Conservation (phyloP, 2,888 invertebrate species). For the Agrochola lota region DNA sequence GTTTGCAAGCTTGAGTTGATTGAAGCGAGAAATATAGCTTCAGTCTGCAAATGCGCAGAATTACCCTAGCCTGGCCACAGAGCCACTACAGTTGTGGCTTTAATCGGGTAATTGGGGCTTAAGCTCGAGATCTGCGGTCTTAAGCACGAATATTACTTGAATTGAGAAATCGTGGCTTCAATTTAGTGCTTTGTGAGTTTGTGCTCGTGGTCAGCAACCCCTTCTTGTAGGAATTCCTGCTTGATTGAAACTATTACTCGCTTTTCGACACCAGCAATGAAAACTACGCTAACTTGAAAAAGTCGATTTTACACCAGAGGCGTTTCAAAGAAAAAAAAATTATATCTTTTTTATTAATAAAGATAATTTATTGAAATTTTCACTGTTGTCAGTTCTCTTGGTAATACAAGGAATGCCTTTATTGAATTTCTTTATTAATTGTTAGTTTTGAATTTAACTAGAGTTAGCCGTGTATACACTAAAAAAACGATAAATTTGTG, state of each 20-base stretch:
- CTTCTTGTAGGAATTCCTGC: neutral
- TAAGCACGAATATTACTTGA: slow-evolving; percentile 8
- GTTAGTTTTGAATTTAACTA: no score
- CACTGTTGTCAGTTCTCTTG: no score
- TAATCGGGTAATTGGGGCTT: slow-evolving; percentile 28
- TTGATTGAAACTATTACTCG: neutral
- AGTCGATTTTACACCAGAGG: no score
- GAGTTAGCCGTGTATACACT: no score
- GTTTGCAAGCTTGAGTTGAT: slow-evolving; percentile 12
- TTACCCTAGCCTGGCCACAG: slow-evolving; percentile 4
- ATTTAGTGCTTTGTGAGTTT: neutral
- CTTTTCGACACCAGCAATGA: no score
- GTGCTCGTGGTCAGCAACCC: neutral
- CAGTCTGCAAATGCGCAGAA: slow-evolving; percentile 11
- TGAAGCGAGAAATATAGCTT: slow-evolving; percentile 1
- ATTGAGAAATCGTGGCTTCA: slow-evolving; percentile 7
- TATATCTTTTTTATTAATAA: no score
- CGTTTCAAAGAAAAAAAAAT: no score
- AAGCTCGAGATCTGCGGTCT: slow-evolving; percentile 17
- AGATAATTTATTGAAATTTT: no score
- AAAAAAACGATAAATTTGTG: no score
- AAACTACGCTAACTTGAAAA: no score
- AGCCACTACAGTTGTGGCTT: slow-evolving; percentile 10
- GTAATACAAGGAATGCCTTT: no score
- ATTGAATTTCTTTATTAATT: no score